Percentiles rank a stretch among this genome's conserved stretches.
phyloP scores from a whole-genome alignment of 2,113 vertebrate species.

The Narcine bancroftii region DNA sequence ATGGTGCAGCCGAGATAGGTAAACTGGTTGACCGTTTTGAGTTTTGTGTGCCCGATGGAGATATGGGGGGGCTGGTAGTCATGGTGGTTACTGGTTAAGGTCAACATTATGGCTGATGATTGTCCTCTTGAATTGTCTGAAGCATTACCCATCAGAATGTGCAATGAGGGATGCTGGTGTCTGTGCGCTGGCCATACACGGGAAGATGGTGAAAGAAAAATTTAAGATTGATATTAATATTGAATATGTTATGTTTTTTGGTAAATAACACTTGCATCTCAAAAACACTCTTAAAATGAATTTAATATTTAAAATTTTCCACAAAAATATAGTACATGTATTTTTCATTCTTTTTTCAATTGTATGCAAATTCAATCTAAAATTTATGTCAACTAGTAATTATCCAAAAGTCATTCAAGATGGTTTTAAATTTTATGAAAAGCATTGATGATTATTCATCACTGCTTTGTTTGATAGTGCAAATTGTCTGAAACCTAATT shows the following conservation, averaged over 20 bases:
- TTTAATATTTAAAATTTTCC: not conserved
- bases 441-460: not conserved
- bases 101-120: not conserved
- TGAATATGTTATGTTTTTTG: not conserved
- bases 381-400: not conserved
- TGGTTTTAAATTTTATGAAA: not conserved
- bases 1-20: no score
- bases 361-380: not conserved
- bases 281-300: not conserved
- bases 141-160: not conserved
- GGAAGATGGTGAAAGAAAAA: not conserved
- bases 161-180: no score
- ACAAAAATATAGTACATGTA: no score
- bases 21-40: no score
- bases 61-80: no score
- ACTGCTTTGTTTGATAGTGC: not conserved
- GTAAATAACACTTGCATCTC: not conserved
- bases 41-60: no score
- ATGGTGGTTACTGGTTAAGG: not conserved
- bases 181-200: no score
- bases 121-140: not conserved
- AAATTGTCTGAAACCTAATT: slow-evolving; percentile 63
- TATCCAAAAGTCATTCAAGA: not conserved
- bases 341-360: not conserved
- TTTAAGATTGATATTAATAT: not conserved